Conservation (phyloP, 2,797 vertebrate genomes). For the Vespertilio murinus region DNA sequence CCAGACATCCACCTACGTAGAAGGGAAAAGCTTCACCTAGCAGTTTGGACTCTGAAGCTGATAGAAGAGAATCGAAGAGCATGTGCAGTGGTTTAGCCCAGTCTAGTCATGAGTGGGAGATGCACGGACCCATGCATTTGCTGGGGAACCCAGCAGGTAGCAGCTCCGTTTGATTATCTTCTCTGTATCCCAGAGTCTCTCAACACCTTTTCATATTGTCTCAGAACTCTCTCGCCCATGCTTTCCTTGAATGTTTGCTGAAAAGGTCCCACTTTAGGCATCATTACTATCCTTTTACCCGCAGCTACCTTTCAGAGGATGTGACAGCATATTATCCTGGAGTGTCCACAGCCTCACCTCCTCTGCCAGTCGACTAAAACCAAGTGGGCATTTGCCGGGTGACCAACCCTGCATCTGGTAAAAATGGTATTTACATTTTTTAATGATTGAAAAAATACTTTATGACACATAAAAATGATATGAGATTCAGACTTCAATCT, state of each 20-base stretch:
- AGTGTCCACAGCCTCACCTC: neutral
- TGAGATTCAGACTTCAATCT: conserved; percentile 24
- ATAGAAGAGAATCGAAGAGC: neutral
- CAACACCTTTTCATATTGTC: neutral
- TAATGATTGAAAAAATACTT: conserved; percentile 6
- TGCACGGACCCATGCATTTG: neutral
- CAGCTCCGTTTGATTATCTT: neutral
- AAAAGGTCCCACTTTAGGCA: neutral
- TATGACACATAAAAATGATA: neutral
- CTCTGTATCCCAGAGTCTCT: neutral
- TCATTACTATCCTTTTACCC: neutral
- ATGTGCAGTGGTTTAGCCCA: neutral
- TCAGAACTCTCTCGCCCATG: neutral
- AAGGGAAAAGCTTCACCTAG: neutral
- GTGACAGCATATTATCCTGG: neutral
- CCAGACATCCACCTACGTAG: neutral
- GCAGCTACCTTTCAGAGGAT: neutral
- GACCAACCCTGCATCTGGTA: neutral
- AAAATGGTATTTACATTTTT: conserved; percentile 6
- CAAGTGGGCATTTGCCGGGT: neutral
- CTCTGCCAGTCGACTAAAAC: neutral
- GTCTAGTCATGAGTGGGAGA: neutral
- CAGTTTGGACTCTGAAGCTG: neutral
- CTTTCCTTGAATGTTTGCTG: neutral
- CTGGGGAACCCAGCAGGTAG: neutral